A percentile compares a stretch with the other conserved stretches of the same genome.
Conservation (phyloP, 2,113 vertebrate genomes). For the Laticauda colubrina region DNA sequence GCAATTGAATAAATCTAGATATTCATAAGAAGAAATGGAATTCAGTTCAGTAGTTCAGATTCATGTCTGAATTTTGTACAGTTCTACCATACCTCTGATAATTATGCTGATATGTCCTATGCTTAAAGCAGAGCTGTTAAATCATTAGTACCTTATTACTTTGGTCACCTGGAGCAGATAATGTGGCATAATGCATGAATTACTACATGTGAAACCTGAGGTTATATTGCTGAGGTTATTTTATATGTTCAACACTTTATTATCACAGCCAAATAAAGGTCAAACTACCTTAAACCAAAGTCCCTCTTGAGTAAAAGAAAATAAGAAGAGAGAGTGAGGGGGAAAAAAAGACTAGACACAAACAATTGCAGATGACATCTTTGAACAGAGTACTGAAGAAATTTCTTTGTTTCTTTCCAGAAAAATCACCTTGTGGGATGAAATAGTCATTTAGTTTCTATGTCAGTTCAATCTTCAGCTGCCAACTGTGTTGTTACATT, state of each 20-base stretch:
- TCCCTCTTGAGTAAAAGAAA: neutral
- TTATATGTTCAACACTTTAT: neutral
- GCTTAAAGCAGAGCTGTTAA: neutral
- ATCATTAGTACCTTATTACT: neutral
- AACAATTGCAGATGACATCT: neutral
- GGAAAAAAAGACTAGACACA: neutral
- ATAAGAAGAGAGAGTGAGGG: neutral
- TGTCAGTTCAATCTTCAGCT: conserved; percentile 24
- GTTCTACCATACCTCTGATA: neutral
- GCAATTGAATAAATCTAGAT: neutral
- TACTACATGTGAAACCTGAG: neutral
- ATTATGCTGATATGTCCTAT: neutral
- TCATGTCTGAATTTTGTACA: neutral
- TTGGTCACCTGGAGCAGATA: neutral
- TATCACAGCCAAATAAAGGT: neutral
- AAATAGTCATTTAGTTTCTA: conserved; percentile 28
- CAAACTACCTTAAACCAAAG: neutral
- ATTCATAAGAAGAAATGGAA: neutral
- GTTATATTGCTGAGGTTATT: neutral
- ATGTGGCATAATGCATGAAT: neutral
- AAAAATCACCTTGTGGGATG: conserved; percentile 7
- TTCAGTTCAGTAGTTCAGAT: neutral
- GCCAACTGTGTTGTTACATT: conserved; percentile 34
- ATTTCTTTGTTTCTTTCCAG: conserved; percentile 16
- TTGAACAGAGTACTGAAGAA: conserved; percentile 9